Evolutionary conservation across 2,888 invertebrate genomes (phyloP), one percentile per base, ranked within the genome.

Genomic region (Dynastes tityus): DNA sequence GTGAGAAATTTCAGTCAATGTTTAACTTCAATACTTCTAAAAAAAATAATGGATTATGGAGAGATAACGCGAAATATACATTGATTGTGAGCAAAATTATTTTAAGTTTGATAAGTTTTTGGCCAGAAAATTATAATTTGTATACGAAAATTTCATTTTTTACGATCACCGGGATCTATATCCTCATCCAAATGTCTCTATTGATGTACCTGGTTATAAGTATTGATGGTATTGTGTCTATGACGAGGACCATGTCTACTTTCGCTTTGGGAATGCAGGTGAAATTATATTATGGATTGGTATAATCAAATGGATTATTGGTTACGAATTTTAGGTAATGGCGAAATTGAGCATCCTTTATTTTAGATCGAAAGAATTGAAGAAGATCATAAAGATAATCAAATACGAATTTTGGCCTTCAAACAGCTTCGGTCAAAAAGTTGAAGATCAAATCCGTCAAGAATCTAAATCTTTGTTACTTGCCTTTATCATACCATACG

Each of bases 381-480:
- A 78, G 16, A 8, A 55, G n/a, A 76, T 82, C 8, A 75, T 82
- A 27, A 63, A 74, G 9, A 76, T 58, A 4, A 75, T 78, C n/a
- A 80, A 76, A 40, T 49, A 78, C 22, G 78, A 80, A 22, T 82
- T 81, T 63, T 82, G 81, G 81, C 80, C 82, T 2, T 79, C 81
- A 29, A 27, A 77, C 29, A 32, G 78, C 13, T 58, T 81, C 63
- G 81, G 81, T 4, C 13, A 70, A 45, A 8, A 58, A 16, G 0
- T 81, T 45, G 76, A 79, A 74, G 74, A 64, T 9, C 45, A 77
- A 13, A 67, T 82, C 11, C 68, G 51, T 58, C 53, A 27, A 55
- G 76, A 78, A 49, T 65, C 80, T 4, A 79, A 53, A 9, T 40
- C 79, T 2, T 61, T 81, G 6, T 64, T 73, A 27, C 6, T 32